Evolutionary conservation across 2,797 vertebrate species (phyloP).

Genomic region (Sebastolobus alascanus): DNA sequence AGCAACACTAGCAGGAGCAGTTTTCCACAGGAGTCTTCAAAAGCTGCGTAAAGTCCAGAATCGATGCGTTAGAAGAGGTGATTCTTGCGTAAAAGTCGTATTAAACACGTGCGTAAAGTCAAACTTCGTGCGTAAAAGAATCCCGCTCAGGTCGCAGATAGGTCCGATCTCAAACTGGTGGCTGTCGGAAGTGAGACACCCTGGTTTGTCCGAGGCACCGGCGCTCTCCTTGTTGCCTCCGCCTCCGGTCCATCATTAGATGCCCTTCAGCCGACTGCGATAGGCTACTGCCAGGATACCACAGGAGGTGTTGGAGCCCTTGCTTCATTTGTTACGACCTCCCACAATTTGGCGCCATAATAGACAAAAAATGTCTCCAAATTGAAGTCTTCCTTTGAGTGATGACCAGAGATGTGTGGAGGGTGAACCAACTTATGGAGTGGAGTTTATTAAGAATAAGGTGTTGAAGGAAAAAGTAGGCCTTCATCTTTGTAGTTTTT

Average conservation of each 20-base stretch:
- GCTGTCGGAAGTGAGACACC: slow-evolving; percentile 60
- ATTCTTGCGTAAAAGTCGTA: slow-evolving; percentile 6
- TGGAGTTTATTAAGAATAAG: neutral
- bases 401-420: slow-evolving; percentile 19
- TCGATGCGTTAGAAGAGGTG: neutral
- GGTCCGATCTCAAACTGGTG: slow-evolving; percentile 43
- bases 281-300: slow-evolving; percentile 78
- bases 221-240: slow-evolving; percentile 73
- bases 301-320: slow-evolving; percentile 69
- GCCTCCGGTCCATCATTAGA: slow-evolving; percentile 76
- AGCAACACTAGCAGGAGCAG: slow-evolving; percentile 12
- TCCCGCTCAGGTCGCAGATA: slow-evolving; percentile 15
- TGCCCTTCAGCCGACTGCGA: slow-evolving; percentile 70
- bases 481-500: slow-evolving; percentile 4
- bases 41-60: slow-evolving; percentile 42
- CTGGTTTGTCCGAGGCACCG: slow-evolving; percentile 72
- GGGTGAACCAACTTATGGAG: slow-evolving; percentile 3
- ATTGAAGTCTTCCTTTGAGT: slow-evolving; percentile 36
- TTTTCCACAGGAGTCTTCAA: slow-evolving; percentile 17
- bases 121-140: slow-evolving; percentile 54
- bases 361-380: slow-evolving; percentile 42
- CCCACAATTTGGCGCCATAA: slow-evolving; percentile 70
- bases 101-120: slow-evolving; percentile 36
- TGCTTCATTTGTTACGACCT: slow-evolving; percentile 70
- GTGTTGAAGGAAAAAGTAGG: neutral